Percentiles rank a stretch among this genome's conserved stretches.
phyloP scores from a whole-genome alignment of 2,113 vertebrate species.

The Phrynosoma platyrhinos region DNA sequence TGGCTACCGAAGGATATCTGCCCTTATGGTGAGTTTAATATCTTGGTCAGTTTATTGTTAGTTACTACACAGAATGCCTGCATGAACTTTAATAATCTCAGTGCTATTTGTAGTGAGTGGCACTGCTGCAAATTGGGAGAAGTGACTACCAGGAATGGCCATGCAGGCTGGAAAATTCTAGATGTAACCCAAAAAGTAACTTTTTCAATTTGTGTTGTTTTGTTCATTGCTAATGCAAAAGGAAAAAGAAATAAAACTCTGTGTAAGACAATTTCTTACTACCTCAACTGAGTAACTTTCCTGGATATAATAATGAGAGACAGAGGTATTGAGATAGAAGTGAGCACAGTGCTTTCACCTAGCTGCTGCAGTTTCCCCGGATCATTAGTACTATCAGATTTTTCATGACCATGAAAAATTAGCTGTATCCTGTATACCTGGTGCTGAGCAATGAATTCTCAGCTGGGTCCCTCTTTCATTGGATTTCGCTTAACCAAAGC shows the following conservation, averaged over 20 bases:
- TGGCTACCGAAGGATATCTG: too few species aligned
- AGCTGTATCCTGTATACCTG: slow-evolving; percentile 7
- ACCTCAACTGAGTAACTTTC: background rate
- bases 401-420: slow-evolving; percentile 15
- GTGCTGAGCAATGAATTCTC: slow-evolving; percentile 16
- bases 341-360: background rate
- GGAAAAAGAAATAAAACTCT: background rate
- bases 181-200: too few species aligned
- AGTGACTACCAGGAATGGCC: too few species aligned
- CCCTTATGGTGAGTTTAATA: too few species aligned
- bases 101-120: too few species aligned
- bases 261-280: background rate
- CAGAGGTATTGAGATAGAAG: background rate
- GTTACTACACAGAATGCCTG: too few species aligned
- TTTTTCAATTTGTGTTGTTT: too few species aligned
- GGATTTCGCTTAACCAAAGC: slow-evolving; percentile 42
- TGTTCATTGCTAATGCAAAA: background rate
- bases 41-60: too few species aligned
- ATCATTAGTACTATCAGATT: slow-evolving; percentile 1
- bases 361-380: background rate
- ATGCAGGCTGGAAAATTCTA: too few species aligned
- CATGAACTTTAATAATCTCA: too few species aligned
- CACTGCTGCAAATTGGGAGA: too few species aligned
- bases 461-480: slow-evolving; percentile 34
- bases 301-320: background rate